Base-by-base conservation (phyloP, 2,888 invertebrate species). In the Odontocerum albicorne region DNA sequence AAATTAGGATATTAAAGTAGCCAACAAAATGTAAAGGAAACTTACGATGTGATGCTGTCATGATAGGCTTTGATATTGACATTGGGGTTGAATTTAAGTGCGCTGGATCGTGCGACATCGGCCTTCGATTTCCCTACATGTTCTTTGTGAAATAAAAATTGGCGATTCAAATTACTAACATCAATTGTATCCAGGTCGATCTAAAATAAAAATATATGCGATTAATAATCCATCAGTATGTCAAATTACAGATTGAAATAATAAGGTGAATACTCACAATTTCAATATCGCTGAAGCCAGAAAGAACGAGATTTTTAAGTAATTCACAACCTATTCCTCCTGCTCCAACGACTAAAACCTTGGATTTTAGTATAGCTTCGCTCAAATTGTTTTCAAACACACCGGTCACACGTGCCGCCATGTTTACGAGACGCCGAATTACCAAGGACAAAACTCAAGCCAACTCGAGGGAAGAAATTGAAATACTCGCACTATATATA, bases 171-270 rank as follows among this genome's bases (percentile, higher is more conserved):
- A 71, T 99, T 99, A 77, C 97, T 97, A 54, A 99, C 91, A 77
- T 99, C 99, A 70, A 99, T 99, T 0, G 98, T 99, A 71, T 99
- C 99, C 70, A 99, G 82, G 81, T 99, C 99, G 73, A 99, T 94
- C 97, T 98, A 76, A 63, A 86, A 85, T 60, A 61, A 55, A 63
- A 62, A 13, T 13, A 49, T 20, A 49, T 17, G 8, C 20, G 12
- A 19, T 21, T 47, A 17, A 47, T 2, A 15, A 35, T 7, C 12
- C 35, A 19, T 20, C 13, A 21, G n/a, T n/a, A n/a, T n/a, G n/a
- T 8, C 13, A 16, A 20, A n/a, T 31, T n/a, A 32, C 10, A 35
- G 10, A 13, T 10, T 21, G n/a, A 33, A n/a, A 4, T 22, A 22
- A 44, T 15, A 27, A 16, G 19, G 13, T 22, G 12, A n/a, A 51